phyloP scores from a whole-genome alignment of 2,888 invertebrate species.

The Dryocosmus kuriphilus region DNA sequence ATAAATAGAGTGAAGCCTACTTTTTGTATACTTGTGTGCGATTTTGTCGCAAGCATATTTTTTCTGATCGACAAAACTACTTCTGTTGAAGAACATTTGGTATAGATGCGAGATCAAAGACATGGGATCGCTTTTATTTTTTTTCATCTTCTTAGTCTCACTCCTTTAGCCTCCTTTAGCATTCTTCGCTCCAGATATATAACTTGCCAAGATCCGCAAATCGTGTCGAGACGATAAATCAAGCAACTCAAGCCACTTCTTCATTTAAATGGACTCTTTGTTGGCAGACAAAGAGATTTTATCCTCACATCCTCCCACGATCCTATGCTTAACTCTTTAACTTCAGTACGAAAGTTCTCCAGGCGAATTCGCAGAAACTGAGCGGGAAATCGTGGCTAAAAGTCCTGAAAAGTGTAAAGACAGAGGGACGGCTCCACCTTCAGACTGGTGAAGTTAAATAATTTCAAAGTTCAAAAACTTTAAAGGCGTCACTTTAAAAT shows the following conservation, averaged over 20 bases:
- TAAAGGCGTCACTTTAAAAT: background rate
- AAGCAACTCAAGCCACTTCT: constrained; percentile 30
- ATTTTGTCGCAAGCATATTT: too few species aligned
- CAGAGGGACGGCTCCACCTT: background rate
- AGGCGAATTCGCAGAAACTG: constrained; percentile 20
- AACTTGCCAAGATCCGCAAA: constrained; percentile 12
- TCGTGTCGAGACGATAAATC: constrained; percentile 35
- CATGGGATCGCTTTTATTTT: background rate
- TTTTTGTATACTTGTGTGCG: too few species aligned
- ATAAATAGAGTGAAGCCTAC: too few species aligned
- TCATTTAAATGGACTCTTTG: constrained; percentile 33
- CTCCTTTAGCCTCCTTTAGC: background rate
- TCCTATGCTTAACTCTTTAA: constrained; percentile 17
- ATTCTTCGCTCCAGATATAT: background rate
- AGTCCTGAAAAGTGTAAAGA: background rate
- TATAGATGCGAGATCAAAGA: background rate
- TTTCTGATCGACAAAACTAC: too few species aligned
- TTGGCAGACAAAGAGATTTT: constrained; percentile 35
- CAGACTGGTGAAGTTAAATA: background rate
- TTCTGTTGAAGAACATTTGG: too few species aligned
- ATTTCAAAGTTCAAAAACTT: background rate
- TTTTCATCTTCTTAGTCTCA: background rate
- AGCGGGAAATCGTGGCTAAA: background rate
- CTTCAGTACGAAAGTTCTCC: background rate
- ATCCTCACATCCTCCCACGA: constrained; percentile 21